Percentiles rank a stretch among this genome's conserved stretches.
Evolutionary conservation across 2,888 invertebrate genomes (phyloP).

Genomic region (Drosophila gaucha): DNA sequence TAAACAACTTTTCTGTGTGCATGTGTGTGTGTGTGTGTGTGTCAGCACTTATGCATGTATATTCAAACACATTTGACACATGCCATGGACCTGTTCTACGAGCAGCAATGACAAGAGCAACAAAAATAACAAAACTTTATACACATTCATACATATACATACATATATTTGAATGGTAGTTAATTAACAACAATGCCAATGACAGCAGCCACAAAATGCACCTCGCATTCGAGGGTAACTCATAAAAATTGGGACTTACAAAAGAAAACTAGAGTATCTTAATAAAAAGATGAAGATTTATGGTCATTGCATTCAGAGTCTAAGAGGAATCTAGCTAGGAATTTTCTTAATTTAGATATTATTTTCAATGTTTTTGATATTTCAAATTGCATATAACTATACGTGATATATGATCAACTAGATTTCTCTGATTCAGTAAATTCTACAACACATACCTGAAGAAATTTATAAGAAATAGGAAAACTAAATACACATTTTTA

Average conservation of each 20-base stretch:
- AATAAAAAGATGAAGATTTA: background rate
- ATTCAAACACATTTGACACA: slow-evolving; percentile 32
- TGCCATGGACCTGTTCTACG: slow-evolving; percentile 56
- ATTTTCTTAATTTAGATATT: too few species aligned
- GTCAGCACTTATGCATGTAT: slow-evolving; percentile 6
- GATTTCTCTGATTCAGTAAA: too few species aligned
- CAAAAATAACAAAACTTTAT: slow-evolving; percentile 32
- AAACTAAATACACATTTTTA: too few species aligned
- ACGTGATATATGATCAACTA: too few species aligned
- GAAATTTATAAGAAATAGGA: too few species aligned
- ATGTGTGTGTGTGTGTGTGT: slow-evolving; percentile 3
- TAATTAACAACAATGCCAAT: slow-evolving; percentile 67
- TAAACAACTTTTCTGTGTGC: slow-evolving; percentile 43
- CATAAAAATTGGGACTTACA: background rate
- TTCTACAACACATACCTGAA: too few species aligned
- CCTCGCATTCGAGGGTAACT: slow-evolving; percentile 1
- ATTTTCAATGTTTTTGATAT: too few species aligned
- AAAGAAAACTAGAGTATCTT: background rate
- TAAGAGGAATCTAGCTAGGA: too few species aligned
- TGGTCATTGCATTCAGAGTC: too few species aligned
- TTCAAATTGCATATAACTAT: too few species aligned
- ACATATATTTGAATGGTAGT: slow-evolving; percentile 48
- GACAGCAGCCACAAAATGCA: slow-evolving; percentile 18
- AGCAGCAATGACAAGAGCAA: slow-evolving; percentile 39
- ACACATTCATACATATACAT: background rate